phyloP scores from a whole-genome alignment of 2,113 vertebrate genomes.

The Perccottus glenii region DNA sequence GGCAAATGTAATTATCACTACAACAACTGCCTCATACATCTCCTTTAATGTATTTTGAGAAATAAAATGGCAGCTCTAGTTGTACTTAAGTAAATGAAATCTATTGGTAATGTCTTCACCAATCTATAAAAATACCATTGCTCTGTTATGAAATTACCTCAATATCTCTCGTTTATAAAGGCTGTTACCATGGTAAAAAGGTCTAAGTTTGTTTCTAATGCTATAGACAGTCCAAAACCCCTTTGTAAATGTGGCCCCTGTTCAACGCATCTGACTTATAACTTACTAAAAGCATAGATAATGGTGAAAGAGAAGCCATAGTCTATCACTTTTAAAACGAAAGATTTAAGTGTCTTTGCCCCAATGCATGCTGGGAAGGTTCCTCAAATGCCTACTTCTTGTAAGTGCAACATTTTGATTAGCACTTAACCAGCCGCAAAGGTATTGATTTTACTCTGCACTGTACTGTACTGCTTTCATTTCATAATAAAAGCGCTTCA shows the following conservation, averaged over 20 bases:
- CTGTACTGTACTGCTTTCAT: slow-evolving; percentile 5
- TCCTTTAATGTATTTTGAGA: too few species aligned
- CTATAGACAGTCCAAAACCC: too few species aligned
- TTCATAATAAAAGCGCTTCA: slow-evolving; percentile 5
- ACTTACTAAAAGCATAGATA: neutral
- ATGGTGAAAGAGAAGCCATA: slow-evolving; percentile 1
- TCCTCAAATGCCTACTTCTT: slow-evolving; percentile 5
- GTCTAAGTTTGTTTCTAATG: too few species aligned
- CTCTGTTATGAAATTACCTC: too few species aligned
- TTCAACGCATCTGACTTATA: neutral
- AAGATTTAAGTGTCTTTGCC: neutral
- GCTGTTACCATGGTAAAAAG: too few species aligned
- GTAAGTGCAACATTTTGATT: slow-evolving; percentile 8
- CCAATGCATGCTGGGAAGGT: slow-evolving; percentile 7
- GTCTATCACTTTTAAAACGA: neutral
- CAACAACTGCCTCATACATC: too few species aligned
- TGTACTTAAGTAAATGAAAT: too few species aligned
- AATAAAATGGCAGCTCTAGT: too few species aligned
- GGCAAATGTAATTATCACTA: too few species aligned
- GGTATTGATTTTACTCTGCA: slow-evolving; percentile 6
- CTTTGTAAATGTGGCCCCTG: neutral
- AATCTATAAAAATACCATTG: too few species aligned
- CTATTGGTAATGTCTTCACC: too few species aligned
- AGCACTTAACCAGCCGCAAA: slow-evolving; percentile 12
- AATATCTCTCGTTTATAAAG: too few species aligned